phyloP scores from a whole-genome alignment of 2,113 vertebrate genomes.

The Tursiops truncatus region DNA sequence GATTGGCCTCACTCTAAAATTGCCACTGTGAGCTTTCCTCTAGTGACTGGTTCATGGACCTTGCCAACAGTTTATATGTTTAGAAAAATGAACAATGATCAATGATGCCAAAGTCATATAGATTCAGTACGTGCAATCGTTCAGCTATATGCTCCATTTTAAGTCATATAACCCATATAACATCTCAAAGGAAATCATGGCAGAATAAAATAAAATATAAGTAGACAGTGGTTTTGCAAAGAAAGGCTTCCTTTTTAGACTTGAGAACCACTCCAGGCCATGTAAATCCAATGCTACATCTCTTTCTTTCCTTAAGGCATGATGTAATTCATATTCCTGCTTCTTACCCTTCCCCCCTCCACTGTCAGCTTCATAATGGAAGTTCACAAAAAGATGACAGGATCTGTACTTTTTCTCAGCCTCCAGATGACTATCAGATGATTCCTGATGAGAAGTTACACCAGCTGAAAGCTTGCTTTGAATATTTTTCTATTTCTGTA shows the following conservation, averaged over 20 bases:
- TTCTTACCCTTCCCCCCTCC: background rate
- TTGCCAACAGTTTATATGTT: background rate
- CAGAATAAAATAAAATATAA: background rate
- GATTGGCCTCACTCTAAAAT: background rate
- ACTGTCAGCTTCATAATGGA: background rate
- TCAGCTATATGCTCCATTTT: background rate
- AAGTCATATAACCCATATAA: background rate
- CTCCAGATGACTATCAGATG: background rate
- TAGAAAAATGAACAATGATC: background rate
- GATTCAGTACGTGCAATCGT: background rate
- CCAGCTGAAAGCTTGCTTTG: background rate
- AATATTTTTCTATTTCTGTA: background rate
- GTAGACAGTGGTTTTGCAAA: background rate
- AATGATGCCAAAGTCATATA: background rate
- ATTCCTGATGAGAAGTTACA: background rate
- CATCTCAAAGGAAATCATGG: background rate
- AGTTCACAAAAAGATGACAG: background rate
- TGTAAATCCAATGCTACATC: background rate
- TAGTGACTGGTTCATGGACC: background rate
- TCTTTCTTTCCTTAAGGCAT: background rate
- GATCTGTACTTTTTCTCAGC: background rate
- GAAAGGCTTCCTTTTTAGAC: background rate
- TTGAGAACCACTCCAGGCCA: background rate
- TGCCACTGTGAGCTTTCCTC: background rate
- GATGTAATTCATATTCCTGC: background rate